Percentiles rank a stretch among this genome's conserved stretches.
These are phyloP conservation scores for Actinia equina DNA, from an alignment of 64 coral and sea anemone genomes.

Conservation along the genomic window DNA sequence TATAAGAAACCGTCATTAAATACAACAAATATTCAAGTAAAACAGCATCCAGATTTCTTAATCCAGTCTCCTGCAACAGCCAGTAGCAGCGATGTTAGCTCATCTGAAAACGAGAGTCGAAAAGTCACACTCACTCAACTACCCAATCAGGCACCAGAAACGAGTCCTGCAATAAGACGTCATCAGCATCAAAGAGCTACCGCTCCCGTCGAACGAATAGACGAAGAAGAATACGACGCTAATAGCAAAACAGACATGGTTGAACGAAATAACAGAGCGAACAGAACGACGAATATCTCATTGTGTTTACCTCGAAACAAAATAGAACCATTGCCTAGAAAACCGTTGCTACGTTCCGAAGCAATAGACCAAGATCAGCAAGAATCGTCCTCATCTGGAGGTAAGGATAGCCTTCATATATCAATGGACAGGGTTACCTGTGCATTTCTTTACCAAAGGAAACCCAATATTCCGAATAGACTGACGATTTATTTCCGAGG, in stretches of 20 bases:
- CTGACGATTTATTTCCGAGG: too few species aligned
- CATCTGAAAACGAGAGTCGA: not conserved
- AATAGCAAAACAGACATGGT: not conserved
- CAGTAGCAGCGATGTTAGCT: not conserved
- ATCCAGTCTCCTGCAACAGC: conserved; percentile 12
- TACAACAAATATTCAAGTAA: conserved; percentile 51
- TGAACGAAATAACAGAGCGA: not conserved
- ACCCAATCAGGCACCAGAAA: not conserved
- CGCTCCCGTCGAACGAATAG: not conserved
- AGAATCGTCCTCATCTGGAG: conserved; percentile 10
- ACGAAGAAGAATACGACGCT: not conserved
- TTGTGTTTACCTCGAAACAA: not conserved
- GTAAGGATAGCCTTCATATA: not conserved
- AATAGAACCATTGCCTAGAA: conserved; percentile 7
- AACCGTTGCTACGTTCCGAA: not conserved
- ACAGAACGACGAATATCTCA: not conserved
- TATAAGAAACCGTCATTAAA: not conserved
- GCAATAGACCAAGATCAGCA: not conserved
- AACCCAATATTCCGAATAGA: too few species aligned
- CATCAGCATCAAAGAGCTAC: not conserved
- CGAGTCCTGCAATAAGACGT: not conserved
- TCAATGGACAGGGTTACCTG: not conserved
- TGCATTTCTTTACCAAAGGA: not conserved
- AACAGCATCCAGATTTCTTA: conserved; percentile 49
- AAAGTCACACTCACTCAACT: not conserved